Base-by-base conservation (phyloP, 2,113 vertebrate genomes). In the Coracopsis vasa region DNA sequence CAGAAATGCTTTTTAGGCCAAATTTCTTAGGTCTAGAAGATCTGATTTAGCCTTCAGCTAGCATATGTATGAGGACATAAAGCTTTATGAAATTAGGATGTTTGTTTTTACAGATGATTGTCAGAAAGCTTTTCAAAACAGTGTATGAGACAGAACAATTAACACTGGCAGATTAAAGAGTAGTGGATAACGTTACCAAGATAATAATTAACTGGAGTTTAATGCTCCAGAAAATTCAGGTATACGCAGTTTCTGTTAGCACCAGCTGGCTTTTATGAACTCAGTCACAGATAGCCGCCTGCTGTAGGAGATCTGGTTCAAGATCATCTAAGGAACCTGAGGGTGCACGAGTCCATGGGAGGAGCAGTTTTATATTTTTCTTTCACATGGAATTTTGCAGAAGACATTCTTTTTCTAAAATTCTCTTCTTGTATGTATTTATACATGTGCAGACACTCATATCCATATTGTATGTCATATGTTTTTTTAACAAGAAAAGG, bases 81-180 rank as follows among this genome's bases (percentile, higher is more conserved):
- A 39, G 10, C 9, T 48, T 70, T 48, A n/a, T 50, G 18, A 80
- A 88, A 81, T 71, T 31, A 83, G 15, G 17, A 28, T 7, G 14
- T 53, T 53, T 44, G 0, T 16, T 77, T 88, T 90, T 41, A 21
- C 14, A n/a, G 6, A 2, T 51, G 65, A 41, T 17, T 85, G 5
- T 64, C 35, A 56, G 48, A 84, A 85, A 74, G 18, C 6, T 65
- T 93, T 85, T 79, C 10, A 80, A 81, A 93, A 53, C n/a, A 10
- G 5, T 53, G 11, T 23, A 31, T 17, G 6, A 6, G 16, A 82
- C 15, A 88, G 23, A 24, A 48, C 19, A 70, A 50, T 61, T 80
- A 75, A 85, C 8, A 20, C 10, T 65, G 13, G 80, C n/a, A 91
- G 27, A 27, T 65, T 37, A 77, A 17, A 62, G 7, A 45, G 15